phyloP scores from a whole-genome alignment of 2,797 vertebrate species.

The Agapornis canus region DNA sequence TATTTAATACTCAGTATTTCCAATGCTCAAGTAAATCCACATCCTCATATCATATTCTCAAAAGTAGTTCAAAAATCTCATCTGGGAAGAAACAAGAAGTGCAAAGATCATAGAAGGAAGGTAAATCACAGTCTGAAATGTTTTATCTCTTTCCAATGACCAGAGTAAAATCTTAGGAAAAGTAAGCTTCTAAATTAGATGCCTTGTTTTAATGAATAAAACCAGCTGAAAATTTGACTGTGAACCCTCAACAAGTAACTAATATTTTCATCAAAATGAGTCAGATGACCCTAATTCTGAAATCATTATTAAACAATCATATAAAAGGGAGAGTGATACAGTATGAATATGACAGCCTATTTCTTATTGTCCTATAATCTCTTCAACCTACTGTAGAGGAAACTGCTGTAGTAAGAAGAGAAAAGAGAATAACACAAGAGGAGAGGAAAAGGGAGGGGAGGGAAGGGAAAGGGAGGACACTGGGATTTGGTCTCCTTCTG shows the following conservation, averaged over 20 bases:
- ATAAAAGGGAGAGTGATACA: background rate
- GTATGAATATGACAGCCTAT: background rate
- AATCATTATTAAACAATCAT: background rate
- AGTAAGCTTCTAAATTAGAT: background rate
- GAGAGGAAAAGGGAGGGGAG: rapidly evolving
- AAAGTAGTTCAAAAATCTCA: background rate
- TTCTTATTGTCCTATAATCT: background rate
- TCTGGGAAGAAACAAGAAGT: background rate
- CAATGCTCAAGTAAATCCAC: background rate
- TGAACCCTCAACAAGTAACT: background rate
- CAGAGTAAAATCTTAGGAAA: background rate
- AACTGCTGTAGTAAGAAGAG: background rate
- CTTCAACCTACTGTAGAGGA: background rate
- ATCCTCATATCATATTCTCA: background rate
- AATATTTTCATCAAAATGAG: background rate
- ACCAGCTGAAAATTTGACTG: background rate
- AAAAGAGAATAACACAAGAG: background rate
- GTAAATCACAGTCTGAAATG: background rate
- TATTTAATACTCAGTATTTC: background rate
- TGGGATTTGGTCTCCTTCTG: background rate
- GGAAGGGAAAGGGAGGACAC: background rate
- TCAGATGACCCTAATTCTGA: background rate
- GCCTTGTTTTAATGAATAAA: background rate
- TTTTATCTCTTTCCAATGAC: background rate
- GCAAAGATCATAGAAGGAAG: background rate